A percentile compares a stretch with the other conserved stretches of the same genome.
phyloP scores from a whole-genome alignment of 2,888 invertebrate species.

The Plebejus anna region DNA sequence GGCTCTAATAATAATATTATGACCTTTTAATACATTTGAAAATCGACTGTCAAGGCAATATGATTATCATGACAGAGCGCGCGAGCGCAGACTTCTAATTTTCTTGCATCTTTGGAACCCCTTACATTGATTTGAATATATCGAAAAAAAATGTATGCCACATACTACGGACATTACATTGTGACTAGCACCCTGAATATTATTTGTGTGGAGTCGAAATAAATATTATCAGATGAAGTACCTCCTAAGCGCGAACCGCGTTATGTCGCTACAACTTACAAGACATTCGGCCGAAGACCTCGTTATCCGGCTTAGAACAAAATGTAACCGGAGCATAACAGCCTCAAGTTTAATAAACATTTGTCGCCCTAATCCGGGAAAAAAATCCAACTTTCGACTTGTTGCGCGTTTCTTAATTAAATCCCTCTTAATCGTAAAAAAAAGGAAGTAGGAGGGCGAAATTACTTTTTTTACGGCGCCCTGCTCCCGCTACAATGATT shows the following conservation, averaged over 20 bases:
- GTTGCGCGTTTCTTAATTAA: slow-evolving; percentile 36
- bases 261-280: not conserved
- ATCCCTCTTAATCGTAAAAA: slow-evolving; percentile 37
- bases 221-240: not conserved
- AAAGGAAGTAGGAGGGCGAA: slow-evolving; percentile 44
- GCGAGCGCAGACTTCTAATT: too few species aligned
- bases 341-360: slow-evolving; percentile 19
- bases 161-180: too few species aligned
- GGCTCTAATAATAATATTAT: too few species aligned
- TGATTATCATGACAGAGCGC: too few species aligned
- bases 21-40: too few species aligned
- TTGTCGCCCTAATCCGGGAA: slow-evolving; percentile 19
- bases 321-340: not conserved
- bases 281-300: not conserved
- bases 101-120: too few species aligned
- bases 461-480: slow-evolving; percentile 54
- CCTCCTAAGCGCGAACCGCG: not conserved
- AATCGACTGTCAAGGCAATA: too few species aligned
- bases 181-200: not conserved
- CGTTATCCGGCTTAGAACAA: not conserved
- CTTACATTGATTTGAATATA: too few species aligned
- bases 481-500: slow-evolving; percentile 51
- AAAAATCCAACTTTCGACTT: slow-evolving; percentile 28
- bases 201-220: not conserved
- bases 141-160: too few species aligned